These are phyloP conservation scores for Drosophila histrio DNA, from an alignment of 2,888 invertebrate species.

Conservation along the genomic window DNA sequence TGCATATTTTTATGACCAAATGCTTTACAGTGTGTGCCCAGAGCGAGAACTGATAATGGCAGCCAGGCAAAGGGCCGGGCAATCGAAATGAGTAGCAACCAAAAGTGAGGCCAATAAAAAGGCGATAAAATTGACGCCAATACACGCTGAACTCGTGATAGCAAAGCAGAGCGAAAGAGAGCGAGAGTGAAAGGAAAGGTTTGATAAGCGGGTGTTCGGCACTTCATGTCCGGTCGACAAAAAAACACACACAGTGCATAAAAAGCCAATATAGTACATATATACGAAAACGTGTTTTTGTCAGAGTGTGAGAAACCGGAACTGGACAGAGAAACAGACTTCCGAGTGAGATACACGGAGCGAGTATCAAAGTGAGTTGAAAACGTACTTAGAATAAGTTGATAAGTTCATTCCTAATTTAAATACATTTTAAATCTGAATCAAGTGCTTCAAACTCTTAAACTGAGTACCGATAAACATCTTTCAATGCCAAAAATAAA, in stretches of 20 bases:
- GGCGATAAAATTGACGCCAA: conserved; percentile 78
- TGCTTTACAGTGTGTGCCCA: conserved; percentile 44
- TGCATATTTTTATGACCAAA: conserved; percentile 74
- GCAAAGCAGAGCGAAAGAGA: neutral
- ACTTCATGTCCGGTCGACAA: conserved; percentile 54
- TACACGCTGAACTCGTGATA: conserved; percentile 19
- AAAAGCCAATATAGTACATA: conserved; percentile 64
- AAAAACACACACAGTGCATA: conserved; percentile 49
- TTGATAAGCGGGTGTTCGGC: conserved; percentile 44
- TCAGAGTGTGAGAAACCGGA: neutral
- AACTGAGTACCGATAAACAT: too few species aligned
- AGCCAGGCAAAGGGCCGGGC: conserved; percentile 35
- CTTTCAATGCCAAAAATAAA: too few species aligned
- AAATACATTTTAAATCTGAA: too few species aligned
- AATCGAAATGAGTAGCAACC: conserved; percentile 68
- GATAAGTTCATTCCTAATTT: too few species aligned
- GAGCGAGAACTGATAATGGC: conserved; percentile 60
- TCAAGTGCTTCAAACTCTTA: too few species aligned
- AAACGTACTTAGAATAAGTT: too few species aligned
- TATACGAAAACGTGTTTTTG: conserved; percentile 6
- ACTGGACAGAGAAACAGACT: neutral
- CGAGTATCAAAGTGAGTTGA: too few species aligned
- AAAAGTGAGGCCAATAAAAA: conserved; percentile 80
- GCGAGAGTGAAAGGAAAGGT: conserved; percentile 3
- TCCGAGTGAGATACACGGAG: neutral